Evolutionary conservation across 2,888 invertebrate genomes (phyloP), one percentile per base, ranked within the genome.

Genomic region (Cosmia pyralina): DNA sequence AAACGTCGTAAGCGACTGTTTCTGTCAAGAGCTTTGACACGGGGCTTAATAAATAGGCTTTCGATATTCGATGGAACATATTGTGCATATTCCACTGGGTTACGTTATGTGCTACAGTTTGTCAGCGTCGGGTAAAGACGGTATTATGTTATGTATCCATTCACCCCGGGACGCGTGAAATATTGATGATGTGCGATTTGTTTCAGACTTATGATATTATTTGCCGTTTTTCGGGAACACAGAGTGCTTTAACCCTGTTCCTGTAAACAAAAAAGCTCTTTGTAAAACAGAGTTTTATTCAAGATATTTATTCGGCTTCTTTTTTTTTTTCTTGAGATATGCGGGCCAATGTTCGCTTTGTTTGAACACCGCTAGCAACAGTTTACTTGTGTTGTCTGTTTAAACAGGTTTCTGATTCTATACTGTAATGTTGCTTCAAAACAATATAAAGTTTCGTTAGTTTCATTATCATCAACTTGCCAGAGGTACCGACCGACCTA

Each of bases 151-250:
- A 81, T 65, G 65, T 77, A 69, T 84, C 81, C 86, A 68, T 41
- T 77, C 62, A 55, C 63, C 82, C 38, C 63, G 70, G 59, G 62
- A 50, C 72, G 60, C 66, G 69, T 64, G 75, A 75, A 60, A 68
- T 85, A 85, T 74, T 69, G 71, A 84, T 71, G 77, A 75, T 62
- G 55, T 48, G 62, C 68, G 59, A 86, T 84, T 81, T 77, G 64
- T 72, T 75, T 72, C 59, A 75, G 52, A 58, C 46, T 72, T 67
- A 65, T 76, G 71, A 84, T 65, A 81, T 77, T 69, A 65, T 73
- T 70, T 69, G 65, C 65, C 41, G 69, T 55, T 60, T 69, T 64
- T 73, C 52, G 46, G 41, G 52, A 69, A 74, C 48, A 59, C 53
- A 52, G 81, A 75, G 66, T 66, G 58, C 57, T 75, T 55, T 53